Percentiles rank a stretch among this genome's conserved stretches.
phyloP scores from a whole-genome alignment of 2,888 invertebrate genomes.

The Melikaiella ostensackeni region DNA sequence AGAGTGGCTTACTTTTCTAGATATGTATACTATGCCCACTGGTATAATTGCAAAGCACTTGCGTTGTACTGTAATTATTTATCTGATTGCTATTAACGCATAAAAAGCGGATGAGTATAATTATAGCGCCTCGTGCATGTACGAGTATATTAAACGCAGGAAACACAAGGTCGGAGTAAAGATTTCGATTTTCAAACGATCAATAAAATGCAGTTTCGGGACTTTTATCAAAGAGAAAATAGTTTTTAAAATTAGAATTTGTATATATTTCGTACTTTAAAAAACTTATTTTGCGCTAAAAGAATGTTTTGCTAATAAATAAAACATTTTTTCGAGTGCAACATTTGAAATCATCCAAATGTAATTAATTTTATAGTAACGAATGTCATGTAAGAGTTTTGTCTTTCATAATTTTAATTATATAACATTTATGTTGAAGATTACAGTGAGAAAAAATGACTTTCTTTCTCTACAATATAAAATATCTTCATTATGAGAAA shows the following conservation, averaged over 20 bases:
- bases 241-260: no score
- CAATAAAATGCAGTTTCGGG: not conserved
- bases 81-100: conserved; percentile 6
- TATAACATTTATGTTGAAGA: not conserved
- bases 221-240: not conserved
- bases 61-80: not conserved
- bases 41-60: not conserved
- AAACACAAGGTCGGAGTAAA: not conserved
- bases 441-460: not conserved
- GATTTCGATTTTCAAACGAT: not conserved
- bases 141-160: not conserved
- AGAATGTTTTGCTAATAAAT: no score
- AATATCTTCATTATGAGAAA: not conserved
- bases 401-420: not conserved
- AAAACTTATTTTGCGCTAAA: no score
- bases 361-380: not conserved
- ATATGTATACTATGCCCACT: not conserved
- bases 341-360: no score
- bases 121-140: not conserved
- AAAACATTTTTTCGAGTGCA: no score
- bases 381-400: not conserved
- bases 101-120: not conserved
- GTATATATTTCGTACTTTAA: no score
- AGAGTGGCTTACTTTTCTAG: conserved; percentile 1
- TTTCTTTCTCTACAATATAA: not conserved